These are phyloP conservation scores for Dastarcus helophoroides DNA, from an alignment of 2,888 invertebrate species.

Conservation along the genomic window DNA sequence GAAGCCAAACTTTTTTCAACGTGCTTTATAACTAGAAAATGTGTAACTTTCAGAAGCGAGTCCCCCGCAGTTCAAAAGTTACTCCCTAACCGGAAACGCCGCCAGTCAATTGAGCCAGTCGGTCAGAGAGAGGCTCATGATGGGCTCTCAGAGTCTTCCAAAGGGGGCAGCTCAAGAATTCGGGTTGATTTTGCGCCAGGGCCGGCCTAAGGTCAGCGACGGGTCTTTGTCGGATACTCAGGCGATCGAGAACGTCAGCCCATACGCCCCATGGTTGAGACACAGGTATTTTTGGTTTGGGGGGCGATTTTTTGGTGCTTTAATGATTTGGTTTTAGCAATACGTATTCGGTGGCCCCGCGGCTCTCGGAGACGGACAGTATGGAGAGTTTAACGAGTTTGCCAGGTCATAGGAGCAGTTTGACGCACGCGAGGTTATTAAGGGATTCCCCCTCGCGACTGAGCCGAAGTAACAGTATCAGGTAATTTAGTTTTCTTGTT, in stretches of 20 bases:
- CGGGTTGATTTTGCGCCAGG: constrained; percentile 34
- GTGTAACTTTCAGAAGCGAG: constrained; percentile 51
- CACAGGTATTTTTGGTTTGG: constrained; percentile 56
- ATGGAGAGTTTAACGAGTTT: constrained; percentile 62
- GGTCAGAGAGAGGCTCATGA: constrained; percentile 68
- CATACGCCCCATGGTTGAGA: constrained; percentile 77
- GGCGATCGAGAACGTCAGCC: constrained; percentile 71
- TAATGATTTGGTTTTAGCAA: constrained; percentile 42
- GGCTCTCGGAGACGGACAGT: constrained; percentile 83
- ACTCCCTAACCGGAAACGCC: constrained; percentile 72
- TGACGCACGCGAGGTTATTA: constrained; percentile 58
- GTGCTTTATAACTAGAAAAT: too few relatives aligned
- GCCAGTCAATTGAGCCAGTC: constrained; percentile 80
- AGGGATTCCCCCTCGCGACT: constrained; percentile 63
- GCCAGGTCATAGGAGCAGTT: constrained; percentile 48
- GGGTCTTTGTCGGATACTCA: constrained; percentile 81
- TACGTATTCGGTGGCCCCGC: constrained; percentile 60
- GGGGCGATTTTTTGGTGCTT: constrained; percentile 3
- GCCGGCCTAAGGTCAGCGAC: constrained; percentile 45
- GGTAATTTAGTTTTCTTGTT: constrained; percentile 42
- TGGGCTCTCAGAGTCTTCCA: constrained; percentile 78
- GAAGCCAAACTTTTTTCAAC: too few relatives aligned
- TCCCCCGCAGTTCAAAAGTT: constrained; percentile 71
- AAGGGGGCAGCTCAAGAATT: constrained; percentile 44
- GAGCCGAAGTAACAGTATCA: constrained; percentile 86